A percentile compares a stretch with the other conserved stretches of the same genome.
Evolutionary conservation across 2,888 invertebrate genomes (phyloP).

Genomic region (Ophion slaviceki): DNA sequence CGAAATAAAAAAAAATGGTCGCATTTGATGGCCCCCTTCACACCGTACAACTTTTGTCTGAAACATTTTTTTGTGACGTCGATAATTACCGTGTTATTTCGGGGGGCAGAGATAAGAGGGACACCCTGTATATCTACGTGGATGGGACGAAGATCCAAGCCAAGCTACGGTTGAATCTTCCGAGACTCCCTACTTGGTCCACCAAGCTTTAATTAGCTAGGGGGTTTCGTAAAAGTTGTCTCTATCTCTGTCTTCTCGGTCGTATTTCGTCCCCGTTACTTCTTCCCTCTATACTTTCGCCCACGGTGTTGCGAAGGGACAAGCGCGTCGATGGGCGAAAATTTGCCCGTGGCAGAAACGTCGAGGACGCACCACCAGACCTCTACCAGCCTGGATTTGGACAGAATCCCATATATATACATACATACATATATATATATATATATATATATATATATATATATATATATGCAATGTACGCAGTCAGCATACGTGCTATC

Average conservation of each 20-base stretch:
- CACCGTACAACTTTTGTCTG: no score
- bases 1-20: no score
- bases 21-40: no score
- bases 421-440: not conserved
- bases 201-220: constrained; percentile 79
- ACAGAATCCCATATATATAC: not conserved
- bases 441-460: no score
- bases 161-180: constrained; percentile 23
- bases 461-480: not conserved
- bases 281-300: constrained; percentile 30
- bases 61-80: no score
- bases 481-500: constrained; percentile 7
- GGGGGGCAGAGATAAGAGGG: no score
- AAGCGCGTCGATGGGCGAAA: constrained; percentile 45
- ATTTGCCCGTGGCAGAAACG: constrained; percentile 45
- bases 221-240: constrained; percentile 73
- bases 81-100: no score
- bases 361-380: constrained; percentile 17
- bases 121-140: not conserved
- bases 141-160: constrained; percentile 14
- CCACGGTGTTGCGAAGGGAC: constrained; percentile 34
- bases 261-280: constrained; percentile 23
- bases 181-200: constrained; percentile 15
- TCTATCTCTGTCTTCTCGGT: constrained; percentile 37
- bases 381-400: constrained; percentile 25